Percentiles rank a stretch among this genome's conserved stretches.
These are phyloP conservation scores for Aproaerema taeniolella DNA, from an alignment of 2,888 invertebrate species.

Conservation along the genomic window DNA sequence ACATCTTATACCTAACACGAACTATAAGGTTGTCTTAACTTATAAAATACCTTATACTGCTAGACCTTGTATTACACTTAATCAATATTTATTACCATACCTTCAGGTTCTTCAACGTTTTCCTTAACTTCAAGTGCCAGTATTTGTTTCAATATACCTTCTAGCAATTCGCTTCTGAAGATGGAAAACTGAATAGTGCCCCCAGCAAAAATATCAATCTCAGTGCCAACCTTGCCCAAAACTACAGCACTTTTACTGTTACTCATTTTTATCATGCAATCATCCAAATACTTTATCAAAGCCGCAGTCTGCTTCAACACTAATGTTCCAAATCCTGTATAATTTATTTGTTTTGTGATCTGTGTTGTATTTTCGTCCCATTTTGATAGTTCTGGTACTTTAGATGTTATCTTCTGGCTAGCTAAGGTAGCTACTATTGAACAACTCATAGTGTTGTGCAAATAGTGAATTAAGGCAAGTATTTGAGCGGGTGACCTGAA, in stretches of 20 bases:
- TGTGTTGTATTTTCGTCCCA: not conserved
- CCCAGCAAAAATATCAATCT: slow-evolving; percentile 48
- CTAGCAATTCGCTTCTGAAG: slow-evolving; percentile 38
- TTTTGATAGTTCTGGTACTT: slow-evolving; percentile 23
- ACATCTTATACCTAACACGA: too few relatives aligned
- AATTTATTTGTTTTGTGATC: slow-evolving; percentile 5
- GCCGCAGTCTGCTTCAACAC: slow-evolving; percentile 37
- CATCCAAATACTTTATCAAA: slow-evolving; percentile 46
- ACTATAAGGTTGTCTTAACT: too few relatives aligned
- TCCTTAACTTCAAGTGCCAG: not conserved
- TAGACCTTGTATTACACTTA: too few relatives aligned
- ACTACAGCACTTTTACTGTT: slow-evolving; percentile 36
- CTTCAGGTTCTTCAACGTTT: not conserved
- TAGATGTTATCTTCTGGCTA: slow-evolving; percentile 35
- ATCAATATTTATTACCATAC: too few relatives aligned
- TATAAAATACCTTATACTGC: too few relatives aligned
- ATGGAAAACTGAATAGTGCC: slow-evolving; percentile 34
- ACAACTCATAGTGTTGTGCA: slow-evolving; percentile 51
- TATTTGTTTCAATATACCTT: slow-evolving; percentile 14
- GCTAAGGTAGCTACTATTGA: slow-evolving; percentile 44
- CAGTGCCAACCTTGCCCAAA: slow-evolving; percentile 37
- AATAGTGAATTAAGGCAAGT: slow-evolving; percentile 51
- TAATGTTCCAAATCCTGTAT: slow-evolving; percentile 33
- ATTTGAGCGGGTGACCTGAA: slow-evolving; percentile 55
- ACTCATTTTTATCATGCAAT: slow-evolving; percentile 49